phyloP scores from a whole-genome alignment of 2,797 vertebrate genomes.

The Trachurus trachurus region DNA sequence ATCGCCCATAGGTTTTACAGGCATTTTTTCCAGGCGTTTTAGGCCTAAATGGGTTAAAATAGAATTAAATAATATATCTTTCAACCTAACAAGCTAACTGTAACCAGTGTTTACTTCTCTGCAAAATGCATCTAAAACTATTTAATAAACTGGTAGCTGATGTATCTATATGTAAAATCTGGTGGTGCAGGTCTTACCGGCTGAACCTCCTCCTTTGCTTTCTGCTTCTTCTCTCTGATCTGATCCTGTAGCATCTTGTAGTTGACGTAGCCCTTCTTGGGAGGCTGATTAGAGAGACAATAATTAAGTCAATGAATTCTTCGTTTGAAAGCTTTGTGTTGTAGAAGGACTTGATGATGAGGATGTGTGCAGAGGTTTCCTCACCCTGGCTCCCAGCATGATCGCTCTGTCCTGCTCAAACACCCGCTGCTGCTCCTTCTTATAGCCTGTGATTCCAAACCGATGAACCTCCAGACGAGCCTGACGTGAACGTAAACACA shows the following conservation, averaged over 20 bases:
- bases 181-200: constrained; percentile 78
- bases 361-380: not conserved
- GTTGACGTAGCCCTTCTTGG: constrained; percentile 91
- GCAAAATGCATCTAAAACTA: too few species aligned
- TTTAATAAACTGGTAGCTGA: too few species aligned
- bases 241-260: constrained; percentile 92
- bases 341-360: not conserved
- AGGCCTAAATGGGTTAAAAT: too few species aligned
- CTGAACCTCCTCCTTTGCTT: constrained; percentile 80
- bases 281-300: constrained; percentile 83
- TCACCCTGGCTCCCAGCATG: constrained; percentile 95
- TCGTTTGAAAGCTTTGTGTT: not conserved
- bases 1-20: too few species aligned
- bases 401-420: constrained; percentile 94
- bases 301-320: not conserved
- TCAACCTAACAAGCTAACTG: not conserved
- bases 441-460: constrained; percentile 95
- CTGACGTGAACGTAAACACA: constrained; percentile 70
- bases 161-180: too few species aligned
- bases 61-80: not conserved
- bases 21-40: too few species aligned
- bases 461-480: constrained; percentile 96
- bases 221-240: constrained; percentile 88
- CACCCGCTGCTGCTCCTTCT: constrained; percentile 92
- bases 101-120: too few species aligned